Base-by-base conservation (phyloP, 1,140 invertebrate genomes). In the Bombus cullumanus region DNA sequence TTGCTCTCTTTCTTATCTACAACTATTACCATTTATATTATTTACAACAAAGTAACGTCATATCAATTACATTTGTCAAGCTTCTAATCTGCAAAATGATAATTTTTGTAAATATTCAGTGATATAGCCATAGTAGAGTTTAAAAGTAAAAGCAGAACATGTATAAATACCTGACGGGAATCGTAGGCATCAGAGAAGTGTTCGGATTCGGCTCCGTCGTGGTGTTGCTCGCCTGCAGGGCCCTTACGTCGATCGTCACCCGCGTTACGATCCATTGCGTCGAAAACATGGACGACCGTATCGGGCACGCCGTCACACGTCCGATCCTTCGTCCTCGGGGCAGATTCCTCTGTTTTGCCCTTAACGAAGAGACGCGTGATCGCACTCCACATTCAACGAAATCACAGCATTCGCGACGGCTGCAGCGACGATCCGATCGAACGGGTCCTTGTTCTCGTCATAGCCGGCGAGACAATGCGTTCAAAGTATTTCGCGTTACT, bases 211-310 rank as follows among this genome's bases (percentile, higher is more conserved):
- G 89, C 92, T 53, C 89, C 91, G 88, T 83, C 90, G 73, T 88
- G 86, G 69, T 86, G 90, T 47, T 87, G 85, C 68, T 87, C 88
- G 81, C 90, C 90, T 80, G 87, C 93, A 84, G 89, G 87, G 81
- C 86, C 91, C 88, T 92, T 94, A 81, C 94, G 92, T 94, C 94
- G 93, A 90, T 95, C 94, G 79, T 95, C 95, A 89, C 92, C 91
- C 90, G 92, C 93, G 92, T 95, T 94, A 92, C 94, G 94, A 91
- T 95, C 95, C 95, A 95, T 95, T 92, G 92, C 92, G 91, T 94
- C 92, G 94, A 93, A 95, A 94, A 94, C 95, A 95, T 95, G 93
- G 94, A 95, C 95, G 93, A 91, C 92, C 92, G 91, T 90, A 89
- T 93, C 89, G 87, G 92, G 89, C 91, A 91, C 89, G 82, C 92